Conservation (phyloP, 1,140 invertebrate species). For the Trichoplusia ni region DNA sequence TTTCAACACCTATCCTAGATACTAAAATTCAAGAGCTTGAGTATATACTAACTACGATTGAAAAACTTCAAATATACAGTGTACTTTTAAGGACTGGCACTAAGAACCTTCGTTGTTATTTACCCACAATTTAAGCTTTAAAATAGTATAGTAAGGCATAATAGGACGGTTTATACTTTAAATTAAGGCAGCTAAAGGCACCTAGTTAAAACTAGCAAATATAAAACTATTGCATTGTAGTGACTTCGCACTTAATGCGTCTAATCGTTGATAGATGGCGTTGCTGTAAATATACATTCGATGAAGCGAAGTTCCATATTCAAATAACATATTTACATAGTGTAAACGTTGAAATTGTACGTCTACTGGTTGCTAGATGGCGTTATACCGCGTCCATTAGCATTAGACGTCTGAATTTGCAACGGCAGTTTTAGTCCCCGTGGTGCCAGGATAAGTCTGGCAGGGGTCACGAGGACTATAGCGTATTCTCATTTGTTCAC, state of each 20-base stretch:
- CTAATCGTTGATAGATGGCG: constrained; percentile 70
- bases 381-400: constrained; percentile 43
- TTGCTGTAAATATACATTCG: constrained; percentile 34
- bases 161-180: constrained; percentile 67
- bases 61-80: constrained; percentile 38
- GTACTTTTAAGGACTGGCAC: constrained; percentile 70
- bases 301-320: not conserved
- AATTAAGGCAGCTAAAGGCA: constrained; percentile 73
- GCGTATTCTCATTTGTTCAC: constrained; percentile 86
- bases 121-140: constrained; percentile 56
- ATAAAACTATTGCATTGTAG: constrained; percentile 32
- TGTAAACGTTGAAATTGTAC: constrained; percentile 14
- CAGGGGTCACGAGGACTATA: constrained; percentile 76
- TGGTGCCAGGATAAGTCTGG: constrained; percentile 70
- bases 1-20: not conserved
- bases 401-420: constrained; percentile 45
- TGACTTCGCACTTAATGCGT: constrained; percentile 5
- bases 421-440: constrained; percentile 71
- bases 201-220: constrained; percentile 44
- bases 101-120: constrained; percentile 68
- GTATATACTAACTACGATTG: constrained; percentile 23
- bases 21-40: constrained; percentile 11
- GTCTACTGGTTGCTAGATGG: constrained; percentile 65
- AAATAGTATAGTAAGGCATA: constrained; percentile 59
- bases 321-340: constrained; percentile 8